Percentiles rank a stretch among this genome's conserved stretches.
Evolutionary conservation across 2,113 vertebrate genomes (phyloP).

Genomic region (Ahaetulla prasina): DNA sequence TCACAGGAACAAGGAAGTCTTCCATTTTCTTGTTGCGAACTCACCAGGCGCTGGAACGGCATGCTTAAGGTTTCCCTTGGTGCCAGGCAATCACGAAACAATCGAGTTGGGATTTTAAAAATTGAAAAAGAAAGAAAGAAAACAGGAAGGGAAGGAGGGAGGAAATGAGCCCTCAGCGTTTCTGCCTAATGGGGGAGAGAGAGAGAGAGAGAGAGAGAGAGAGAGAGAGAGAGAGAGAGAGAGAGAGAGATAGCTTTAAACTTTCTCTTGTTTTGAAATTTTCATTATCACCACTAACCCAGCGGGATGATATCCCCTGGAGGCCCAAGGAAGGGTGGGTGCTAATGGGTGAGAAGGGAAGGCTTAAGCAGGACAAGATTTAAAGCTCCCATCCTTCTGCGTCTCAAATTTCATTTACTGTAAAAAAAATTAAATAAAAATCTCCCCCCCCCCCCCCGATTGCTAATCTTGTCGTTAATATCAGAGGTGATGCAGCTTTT

Average conservation of each 20-base stretch:
- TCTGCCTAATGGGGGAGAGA: background rate
- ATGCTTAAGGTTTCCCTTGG: background rate
- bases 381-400: too few relatives aligned
- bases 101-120: background rate
- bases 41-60: background rate
- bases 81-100: background rate
- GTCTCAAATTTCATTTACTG: background rate
- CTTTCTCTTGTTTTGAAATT: background rate
- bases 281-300: background rate
- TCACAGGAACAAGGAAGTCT: background rate
- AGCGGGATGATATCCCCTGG: background rate
- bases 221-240: background rate
- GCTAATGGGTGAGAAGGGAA: background rate
- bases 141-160: background rate
- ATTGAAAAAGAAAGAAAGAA: background rate
- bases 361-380: background rate
- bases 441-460: rapidly evolving
- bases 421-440: background rate
- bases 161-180: background rate
- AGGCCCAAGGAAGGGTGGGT: background rate
- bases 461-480: too few relatives aligned
- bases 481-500: background rate
- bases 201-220: background rate
- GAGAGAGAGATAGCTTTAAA: background rate
- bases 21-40: background rate